Percentiles rank a stretch among this genome's conserved stretches.
These are phyloP conservation scores for Fragum whitleyi DNA, from an alignment of 2,888 invertebrate species.

Conservation along the genomic window DNA sequence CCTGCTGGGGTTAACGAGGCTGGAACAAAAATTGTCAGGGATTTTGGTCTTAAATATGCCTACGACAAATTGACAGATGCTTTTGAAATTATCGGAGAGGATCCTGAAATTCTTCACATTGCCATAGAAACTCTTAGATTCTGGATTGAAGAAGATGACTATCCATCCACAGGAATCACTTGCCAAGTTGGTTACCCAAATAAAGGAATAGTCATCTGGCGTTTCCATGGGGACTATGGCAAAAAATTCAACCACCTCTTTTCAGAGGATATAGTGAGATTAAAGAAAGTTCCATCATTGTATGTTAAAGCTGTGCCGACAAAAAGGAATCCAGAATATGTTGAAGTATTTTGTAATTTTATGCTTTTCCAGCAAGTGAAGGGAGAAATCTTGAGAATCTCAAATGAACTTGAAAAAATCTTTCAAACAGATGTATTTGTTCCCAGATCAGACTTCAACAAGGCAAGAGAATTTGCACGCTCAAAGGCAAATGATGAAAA, in stretches of 20 bases:
- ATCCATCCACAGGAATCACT: slow-evolving; percentile 56
- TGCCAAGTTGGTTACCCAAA: slow-evolving; percentile 65
- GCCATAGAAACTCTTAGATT: slow-evolving; percentile 59
- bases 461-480: slow-evolving; percentile 57
- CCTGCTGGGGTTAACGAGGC: slow-evolving; percentile 58
- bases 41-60: slow-evolving; percentile 39
- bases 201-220: slow-evolving; percentile 56
- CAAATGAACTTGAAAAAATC: slow-evolving; percentile 47
- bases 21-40: slow-evolving; percentile 55
- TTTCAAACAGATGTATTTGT: slow-evolving; percentile 60
- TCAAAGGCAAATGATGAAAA: slow-evolving; percentile 45
- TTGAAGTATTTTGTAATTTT: slow-evolving; percentile 62
- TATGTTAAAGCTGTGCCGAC: slow-evolving; percentile 61
- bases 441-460: slow-evolving; percentile 49
- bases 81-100: slow-evolving; percentile 58
- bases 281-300: slow-evolving; percentile 47
- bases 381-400: slow-evolving; percentile 40
- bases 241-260: slow-evolving; percentile 64
- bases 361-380: slow-evolving; percentile 51
- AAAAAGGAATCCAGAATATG: slow-evolving; percentile 56
- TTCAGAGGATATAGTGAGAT: slow-evolving; percentile 44
- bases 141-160: slow-evolving; percentile 60
- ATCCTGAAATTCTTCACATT: slow-evolving; percentile 55
- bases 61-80: slow-evolving; percentile 46
- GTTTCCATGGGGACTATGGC: slow-evolving; percentile 62